Percentiles rank a stretch among this genome's conserved stretches.
Conservation (phyloP, 2,113 vertebrate genomes). For the Atractosteus spatula region DNA sequence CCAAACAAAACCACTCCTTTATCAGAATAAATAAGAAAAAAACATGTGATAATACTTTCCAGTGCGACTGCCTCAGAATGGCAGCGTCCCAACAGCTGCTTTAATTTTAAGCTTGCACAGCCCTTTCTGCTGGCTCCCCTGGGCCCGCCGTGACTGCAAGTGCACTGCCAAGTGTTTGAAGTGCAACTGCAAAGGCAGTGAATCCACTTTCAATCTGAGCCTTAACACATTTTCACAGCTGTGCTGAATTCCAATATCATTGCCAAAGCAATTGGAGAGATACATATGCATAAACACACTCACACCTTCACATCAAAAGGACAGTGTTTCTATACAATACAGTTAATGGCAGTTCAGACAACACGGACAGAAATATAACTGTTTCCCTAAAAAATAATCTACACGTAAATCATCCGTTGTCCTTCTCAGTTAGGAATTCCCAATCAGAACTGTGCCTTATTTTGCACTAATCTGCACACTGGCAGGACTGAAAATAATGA, state of each 20-base stretch:
- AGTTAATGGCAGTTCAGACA: no score
- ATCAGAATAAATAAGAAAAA: constrained; percentile 7
- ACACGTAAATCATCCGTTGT: no score
- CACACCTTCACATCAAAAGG: neutral
- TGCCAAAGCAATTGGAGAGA: constrained; percentile 28
- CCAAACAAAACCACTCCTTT: constrained; percentile 21
- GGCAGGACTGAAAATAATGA: no score
- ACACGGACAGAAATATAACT: no score
- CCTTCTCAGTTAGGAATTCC: no score
- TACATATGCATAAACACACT: neutral
- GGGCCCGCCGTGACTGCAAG: constrained; percentile 28
- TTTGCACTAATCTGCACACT: no score
- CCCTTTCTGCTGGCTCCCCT: constrained; percentile 32
- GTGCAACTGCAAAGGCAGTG: constrained; percentile 37
- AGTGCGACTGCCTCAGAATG: constrained; percentile 53
- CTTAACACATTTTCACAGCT: constrained; percentile 37
- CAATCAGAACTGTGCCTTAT: no score
- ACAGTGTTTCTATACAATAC: no score
- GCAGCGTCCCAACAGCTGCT: constrained; percentile 73
- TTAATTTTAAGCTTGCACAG: constrained; percentile 42
- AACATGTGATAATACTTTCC: constrained; percentile 53
- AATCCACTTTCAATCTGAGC: constrained; percentile 35
- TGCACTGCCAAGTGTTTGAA: constrained; percentile 44
- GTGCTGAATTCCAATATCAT: constrained; percentile 18
- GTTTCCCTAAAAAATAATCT: no score